phyloP scores from a whole-genome alignment of 2,797 vertebrate species.

The Pantherophis alleghaniensis region DNA sequence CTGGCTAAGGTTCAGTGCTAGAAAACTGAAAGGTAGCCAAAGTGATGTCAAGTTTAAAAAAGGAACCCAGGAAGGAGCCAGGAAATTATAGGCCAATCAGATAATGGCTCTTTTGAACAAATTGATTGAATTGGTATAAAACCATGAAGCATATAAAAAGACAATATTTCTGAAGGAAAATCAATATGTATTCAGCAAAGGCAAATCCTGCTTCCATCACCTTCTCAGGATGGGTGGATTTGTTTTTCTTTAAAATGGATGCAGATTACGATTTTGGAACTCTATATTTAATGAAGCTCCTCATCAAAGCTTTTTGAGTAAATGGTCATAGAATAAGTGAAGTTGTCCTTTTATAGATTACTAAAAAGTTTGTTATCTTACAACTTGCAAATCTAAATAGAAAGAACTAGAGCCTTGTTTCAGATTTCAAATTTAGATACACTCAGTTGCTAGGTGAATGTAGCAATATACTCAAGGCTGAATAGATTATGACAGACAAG shows the following conservation, averaged over 20 bases:
- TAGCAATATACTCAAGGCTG: too few species aligned
- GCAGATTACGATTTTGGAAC: background rate
- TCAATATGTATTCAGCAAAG: background rate
- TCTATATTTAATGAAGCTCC: background rate
- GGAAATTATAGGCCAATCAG: background rate
- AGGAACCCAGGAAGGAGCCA: background rate
- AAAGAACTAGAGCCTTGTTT: background rate
- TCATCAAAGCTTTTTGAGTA: background rate
- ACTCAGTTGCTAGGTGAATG: too few species aligned
- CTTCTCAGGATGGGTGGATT: background rate
- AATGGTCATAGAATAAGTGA: background rate
- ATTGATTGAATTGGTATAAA: background rate
- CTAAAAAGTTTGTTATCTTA: background rate
- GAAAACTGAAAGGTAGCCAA: background rate
- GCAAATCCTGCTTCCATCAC: background rate
- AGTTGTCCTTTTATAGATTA: background rate
- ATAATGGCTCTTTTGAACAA: background rate
- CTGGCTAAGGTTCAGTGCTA: background rate
- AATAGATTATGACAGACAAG: too few species aligned
- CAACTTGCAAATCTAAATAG: background rate
- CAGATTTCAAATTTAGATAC: too few species aligned
- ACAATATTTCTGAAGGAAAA: background rate
- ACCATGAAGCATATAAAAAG: background rate
- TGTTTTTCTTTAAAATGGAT: background rate
- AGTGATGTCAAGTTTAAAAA: background rate